Conservation (phyloP, 2,888 invertebrate genomes). For the Mythimna loreyi region DNA sequence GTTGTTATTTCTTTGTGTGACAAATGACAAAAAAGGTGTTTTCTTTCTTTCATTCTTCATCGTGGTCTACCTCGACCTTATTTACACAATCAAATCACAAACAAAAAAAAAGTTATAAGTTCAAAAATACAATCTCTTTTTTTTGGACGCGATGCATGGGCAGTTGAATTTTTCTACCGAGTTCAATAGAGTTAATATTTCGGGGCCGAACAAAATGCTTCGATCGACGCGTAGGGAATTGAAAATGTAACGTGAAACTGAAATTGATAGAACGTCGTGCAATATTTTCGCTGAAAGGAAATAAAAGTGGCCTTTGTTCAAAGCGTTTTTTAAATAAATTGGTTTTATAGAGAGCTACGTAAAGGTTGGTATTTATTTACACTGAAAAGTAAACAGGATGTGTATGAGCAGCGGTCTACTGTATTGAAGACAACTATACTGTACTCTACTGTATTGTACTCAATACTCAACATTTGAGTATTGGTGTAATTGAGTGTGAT, state of each 20-base stretch:
- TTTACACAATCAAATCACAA: too few relatives aligned
- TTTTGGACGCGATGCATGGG: constrained; percentile 17
- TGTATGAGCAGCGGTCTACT: neutral
- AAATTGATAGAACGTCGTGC: constrained; percentile 29
- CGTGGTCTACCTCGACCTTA: too few relatives aligned
- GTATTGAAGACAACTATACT: too few relatives aligned
- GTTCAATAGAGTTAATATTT: constrained; percentile 39
- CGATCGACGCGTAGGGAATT: constrained; percentile 40
- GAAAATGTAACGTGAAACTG: constrained; percentile 47
- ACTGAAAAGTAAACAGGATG: neutral
- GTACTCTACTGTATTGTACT: too few relatives aligned
- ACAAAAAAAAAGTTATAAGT: too few relatives aligned
- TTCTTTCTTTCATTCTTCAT: too few relatives aligned
- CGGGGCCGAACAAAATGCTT: constrained; percentile 17
- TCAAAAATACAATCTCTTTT: constrained; percentile 47
- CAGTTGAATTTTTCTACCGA: constrained; percentile 41
- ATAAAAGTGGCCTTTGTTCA: constrained; percentile 31
- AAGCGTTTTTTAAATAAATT: constrained; percentile 30
- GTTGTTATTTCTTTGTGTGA: too few relatives aligned
- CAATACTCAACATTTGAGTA: too few relatives aligned
- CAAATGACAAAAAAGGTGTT: too few relatives aligned
- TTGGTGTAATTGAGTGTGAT: neutral
- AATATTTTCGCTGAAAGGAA: constrained; percentile 37
- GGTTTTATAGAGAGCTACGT: constrained; percentile 8
- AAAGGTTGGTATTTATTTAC: neutral